Conservation (phyloP, 2,113 vertebrate genomes). For the sheep (Ovis aries) region DNA sequence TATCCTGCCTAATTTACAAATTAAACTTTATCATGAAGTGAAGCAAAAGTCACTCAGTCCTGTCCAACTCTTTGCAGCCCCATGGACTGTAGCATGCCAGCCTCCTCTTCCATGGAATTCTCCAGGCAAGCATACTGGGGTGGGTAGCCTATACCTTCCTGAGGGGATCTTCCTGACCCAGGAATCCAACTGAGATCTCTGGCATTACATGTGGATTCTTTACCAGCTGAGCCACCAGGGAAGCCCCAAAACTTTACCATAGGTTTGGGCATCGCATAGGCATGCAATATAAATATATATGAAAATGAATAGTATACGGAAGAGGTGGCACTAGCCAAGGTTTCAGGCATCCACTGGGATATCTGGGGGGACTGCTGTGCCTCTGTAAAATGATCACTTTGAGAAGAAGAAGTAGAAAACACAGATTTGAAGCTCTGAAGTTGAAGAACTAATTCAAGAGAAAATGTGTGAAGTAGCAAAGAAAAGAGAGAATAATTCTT, state of each 20-base stretch:
- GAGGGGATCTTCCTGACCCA: not conserved
- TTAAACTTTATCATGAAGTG: not conserved
- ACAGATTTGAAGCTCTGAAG: not conserved
- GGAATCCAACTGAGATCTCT: not conserved
- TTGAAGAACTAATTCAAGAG: not conserved
- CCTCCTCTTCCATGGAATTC: not conserved
- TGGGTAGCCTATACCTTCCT: not conserved
- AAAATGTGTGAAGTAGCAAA: not conserved
- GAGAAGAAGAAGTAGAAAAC: not conserved
- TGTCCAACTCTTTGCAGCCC: fast-evolving
- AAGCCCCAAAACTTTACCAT: not conserved
- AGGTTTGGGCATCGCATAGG: not conserved
- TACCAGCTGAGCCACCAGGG: not conserved
- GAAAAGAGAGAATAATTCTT: not conserved
- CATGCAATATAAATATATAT: not conserved
- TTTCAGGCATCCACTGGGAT: not conserved
- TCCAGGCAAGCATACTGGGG: not conserved
- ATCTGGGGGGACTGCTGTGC: not conserved
- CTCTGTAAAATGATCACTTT: not conserved
- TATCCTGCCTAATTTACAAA: not conserved
- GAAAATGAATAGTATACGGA: not conserved
- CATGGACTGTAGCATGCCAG: not conserved
- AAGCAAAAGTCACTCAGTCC: not conserved
- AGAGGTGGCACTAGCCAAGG: not conserved
- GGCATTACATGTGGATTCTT: not conserved